Conservation (phyloP, 2,113 vertebrate genomes). For the Archilochus colubris region DNA sequence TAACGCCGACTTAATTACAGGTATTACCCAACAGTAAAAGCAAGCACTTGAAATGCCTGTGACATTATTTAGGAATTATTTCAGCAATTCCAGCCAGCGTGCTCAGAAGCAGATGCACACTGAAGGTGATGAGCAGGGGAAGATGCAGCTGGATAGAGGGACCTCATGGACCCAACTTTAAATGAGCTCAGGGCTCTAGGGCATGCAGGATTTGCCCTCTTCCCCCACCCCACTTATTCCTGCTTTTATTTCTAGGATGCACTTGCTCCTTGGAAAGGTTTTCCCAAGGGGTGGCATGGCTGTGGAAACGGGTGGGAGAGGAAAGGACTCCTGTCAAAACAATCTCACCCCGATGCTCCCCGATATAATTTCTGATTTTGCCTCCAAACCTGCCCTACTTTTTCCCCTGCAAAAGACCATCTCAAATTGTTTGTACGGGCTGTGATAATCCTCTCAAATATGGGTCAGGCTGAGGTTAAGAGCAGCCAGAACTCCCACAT, state of each 20-base stretch:
- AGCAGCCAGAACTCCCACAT: slow-evolving; percentile 66
- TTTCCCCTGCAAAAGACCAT: slow-evolving; percentile 58
- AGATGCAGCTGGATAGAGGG: background rate
- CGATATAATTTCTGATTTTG: background rate
- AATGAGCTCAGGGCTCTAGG: background rate
- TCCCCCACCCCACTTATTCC: background rate
- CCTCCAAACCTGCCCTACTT: slow-evolving; percentile 42
- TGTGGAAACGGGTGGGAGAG: background rate
- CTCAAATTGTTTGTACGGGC: slow-evolving; percentile 68
- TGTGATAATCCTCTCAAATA: slow-evolving; percentile 60
- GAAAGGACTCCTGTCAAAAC: slow-evolving; percentile 21
- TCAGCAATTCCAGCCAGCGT: background rate
- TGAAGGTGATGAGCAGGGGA: background rate
- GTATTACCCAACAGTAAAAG: slow-evolving; percentile 13
- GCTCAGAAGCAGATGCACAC: background rate
- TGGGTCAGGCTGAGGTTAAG: slow-evolving; percentile 70
- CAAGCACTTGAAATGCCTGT: background rate
- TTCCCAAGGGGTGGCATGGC: background rate
- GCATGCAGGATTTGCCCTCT: background rate
- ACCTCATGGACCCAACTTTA: fast-evolving
- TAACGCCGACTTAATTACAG: background rate
- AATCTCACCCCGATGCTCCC: background rate
- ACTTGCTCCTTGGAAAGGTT: background rate
- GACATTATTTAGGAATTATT: slow-evolving; percentile 23
- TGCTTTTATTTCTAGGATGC: background rate